These are phyloP conservation scores for Mormyrus iriodes DNA, from an alignment of 2,113 vertebrate species.

Conservation along the genomic window DNA sequence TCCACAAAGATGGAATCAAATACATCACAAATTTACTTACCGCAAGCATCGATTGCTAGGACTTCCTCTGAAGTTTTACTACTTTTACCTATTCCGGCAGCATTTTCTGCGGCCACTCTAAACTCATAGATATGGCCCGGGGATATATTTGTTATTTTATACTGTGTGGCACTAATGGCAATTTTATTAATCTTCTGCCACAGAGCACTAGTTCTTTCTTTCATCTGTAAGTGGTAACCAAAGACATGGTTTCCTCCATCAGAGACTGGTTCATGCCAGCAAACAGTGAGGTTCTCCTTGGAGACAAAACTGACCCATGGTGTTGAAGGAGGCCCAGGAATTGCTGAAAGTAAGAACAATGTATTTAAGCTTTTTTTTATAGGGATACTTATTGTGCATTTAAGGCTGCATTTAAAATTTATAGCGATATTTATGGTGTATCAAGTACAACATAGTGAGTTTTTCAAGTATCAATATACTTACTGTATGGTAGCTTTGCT, in stretches of 20 bases:
- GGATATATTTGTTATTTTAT: slow-evolving; percentile 82
- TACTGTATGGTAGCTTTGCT: slow-evolving; percentile 93
- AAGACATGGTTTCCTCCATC: slow-evolving; percentile 82
- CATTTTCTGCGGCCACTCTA: slow-evolving; percentile 89
- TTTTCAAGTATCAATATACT: not conserved
- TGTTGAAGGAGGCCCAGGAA: slow-evolving; percentile 90
- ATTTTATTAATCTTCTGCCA: slow-evolving; percentile 95
- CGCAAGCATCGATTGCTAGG: slow-evolving; percentile 93
- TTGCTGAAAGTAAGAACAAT: slow-evolving; percentile 59
- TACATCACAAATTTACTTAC: slow-evolving; percentile 62
- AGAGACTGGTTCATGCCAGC: slow-evolving; percentile 90
- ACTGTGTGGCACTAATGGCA: slow-evolving; percentile 82
- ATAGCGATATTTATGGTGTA: not conserved
- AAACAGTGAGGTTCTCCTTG: slow-evolving; percentile 80
- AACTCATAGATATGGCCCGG: slow-evolving; percentile 95
- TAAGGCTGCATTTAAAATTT: slow-evolving; percentile 10
- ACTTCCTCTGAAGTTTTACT: slow-evolving; percentile 92
- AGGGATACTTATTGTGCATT: not conserved
- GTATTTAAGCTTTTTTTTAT: not conserved
- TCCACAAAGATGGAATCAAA: not conserved
- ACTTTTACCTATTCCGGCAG: slow-evolving; percentile 88
- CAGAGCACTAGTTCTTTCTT: slow-evolving; percentile 91
- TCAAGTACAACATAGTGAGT: not conserved
- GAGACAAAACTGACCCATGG: slow-evolving; percentile 83
- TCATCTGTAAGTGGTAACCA: slow-evolving; percentile 96